Conservation (phyloP, 2,888 invertebrate species). For the Brachyptera putata region DNA sequence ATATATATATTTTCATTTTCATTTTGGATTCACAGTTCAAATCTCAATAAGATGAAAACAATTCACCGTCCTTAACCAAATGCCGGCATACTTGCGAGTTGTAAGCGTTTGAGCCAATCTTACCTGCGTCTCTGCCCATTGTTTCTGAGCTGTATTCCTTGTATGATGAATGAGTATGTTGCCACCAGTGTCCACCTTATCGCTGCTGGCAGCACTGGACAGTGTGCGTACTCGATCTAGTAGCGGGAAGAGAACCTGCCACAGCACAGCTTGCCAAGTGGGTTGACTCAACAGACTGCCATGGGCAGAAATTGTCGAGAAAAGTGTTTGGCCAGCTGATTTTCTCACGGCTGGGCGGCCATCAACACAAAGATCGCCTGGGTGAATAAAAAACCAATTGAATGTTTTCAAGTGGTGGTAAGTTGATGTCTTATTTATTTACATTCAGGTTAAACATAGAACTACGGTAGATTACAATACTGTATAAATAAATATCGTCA, state of each 20-base stretch:
- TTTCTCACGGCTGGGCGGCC: conserved; percentile 92
- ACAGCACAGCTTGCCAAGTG: conserved; percentile 92
- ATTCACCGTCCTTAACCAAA: no score
- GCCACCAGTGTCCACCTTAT: conserved; percentile 82
- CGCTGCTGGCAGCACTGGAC: conserved; percentile 50
- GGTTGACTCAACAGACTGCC: conserved; percentile 79
- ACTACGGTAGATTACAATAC: no score
- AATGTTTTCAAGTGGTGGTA: no score
- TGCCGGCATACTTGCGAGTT: no score
- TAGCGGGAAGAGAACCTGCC: conserved; percentile 93
- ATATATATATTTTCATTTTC: no score
- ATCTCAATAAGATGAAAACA: no score
- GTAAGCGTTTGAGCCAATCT: no score
- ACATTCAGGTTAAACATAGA: no score
- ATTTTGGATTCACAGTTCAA: no score
- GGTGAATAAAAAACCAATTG: no score
- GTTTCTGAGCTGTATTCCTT: conserved; percentile 96
- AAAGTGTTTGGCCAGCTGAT: conserved; percentile 94
- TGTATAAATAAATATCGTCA: no score
- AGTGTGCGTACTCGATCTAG: conserved; percentile 79
- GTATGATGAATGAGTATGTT: conserved; percentile 98
- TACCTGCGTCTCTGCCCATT: conserved; percentile 97
- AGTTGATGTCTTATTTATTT: no score
- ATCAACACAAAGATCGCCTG: conserved; percentile 90
- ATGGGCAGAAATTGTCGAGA: conserved; percentile 96